Percentiles rank a stretch among this genome's conserved stretches.
Evolutionary conservation across 1,140 invertebrate species (phyloP).

Genomic region (Trachymyrmex cornetzi): DNA sequence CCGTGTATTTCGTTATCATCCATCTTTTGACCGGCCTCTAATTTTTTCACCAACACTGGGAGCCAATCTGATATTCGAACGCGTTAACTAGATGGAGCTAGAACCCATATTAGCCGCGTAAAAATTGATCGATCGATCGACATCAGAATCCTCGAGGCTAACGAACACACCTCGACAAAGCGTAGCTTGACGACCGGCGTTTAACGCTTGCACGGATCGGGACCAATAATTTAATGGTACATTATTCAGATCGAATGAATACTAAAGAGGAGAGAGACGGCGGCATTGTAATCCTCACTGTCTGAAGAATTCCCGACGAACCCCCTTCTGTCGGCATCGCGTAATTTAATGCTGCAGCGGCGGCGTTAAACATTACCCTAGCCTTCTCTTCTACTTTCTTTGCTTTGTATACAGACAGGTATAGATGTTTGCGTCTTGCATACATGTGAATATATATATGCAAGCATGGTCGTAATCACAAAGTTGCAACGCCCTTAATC

Average conservation of each 20-base stretch:
- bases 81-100: conserved; percentile 38
- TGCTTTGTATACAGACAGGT: background rate
- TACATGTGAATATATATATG: background rate
- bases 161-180: conserved; percentile 27
- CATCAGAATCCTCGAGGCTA: conserved; percentile 17
- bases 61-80: conserved; percentile 56
- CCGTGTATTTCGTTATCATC: background rate
- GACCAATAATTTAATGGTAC: conserved; percentile 81
- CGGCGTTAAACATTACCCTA: conserved; percentile 33
- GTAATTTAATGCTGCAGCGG: conserved; percentile 64
- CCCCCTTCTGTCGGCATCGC: conserved; percentile 64
- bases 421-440: background rate
- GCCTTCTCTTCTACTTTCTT: background rate
- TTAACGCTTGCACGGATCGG: conserved; percentile 78
- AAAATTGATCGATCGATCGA: conserved; percentile 63
- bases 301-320: conserved; percentile 77
- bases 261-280: conserved; percentile 68
- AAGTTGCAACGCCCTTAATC: conserved; percentile 38
- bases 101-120: conserved; percentile 5
- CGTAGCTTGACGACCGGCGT: conserved; percentile 67
- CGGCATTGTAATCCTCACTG: conserved; percentile 77
- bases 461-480: conserved; percentile 11
- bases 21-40: conserved; percentile 8
- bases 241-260: conserved; percentile 82
- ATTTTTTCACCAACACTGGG: conserved; percentile 40